phyloP scores from a whole-genome alignment of 1,140 invertebrate genomes.

The Zaprionus africanus region DNA sequence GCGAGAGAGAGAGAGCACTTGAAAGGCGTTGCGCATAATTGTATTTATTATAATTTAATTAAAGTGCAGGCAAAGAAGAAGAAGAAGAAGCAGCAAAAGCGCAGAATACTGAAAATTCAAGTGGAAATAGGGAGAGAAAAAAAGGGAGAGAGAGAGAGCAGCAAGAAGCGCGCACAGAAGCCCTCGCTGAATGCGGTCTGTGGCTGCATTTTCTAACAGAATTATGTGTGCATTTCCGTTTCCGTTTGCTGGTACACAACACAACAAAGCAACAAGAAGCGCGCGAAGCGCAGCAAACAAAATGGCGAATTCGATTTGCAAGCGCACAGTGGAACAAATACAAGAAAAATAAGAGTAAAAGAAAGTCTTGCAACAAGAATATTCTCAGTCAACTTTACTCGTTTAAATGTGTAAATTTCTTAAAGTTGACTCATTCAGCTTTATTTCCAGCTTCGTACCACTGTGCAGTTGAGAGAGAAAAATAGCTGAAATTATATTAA shows the following conservation, averaged over 20 bases:
- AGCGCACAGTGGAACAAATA: constrained; percentile 27
- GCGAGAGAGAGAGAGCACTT: background rate
- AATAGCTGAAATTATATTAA: constrained; percentile 51
- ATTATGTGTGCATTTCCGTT: constrained; percentile 76
- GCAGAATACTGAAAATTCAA: background rate
- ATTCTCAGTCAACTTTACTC: no score
- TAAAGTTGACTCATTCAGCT: no score
- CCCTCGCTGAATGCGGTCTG: constrained; percentile 2
- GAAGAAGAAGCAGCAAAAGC: background rate
- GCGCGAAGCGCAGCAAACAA: constrained; percentile 37
- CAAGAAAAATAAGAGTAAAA: background rate
- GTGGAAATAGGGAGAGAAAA: background rate
- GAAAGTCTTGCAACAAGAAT: background rate
- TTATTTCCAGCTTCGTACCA: background rate
- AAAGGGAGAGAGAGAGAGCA: background rate
- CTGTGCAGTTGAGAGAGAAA: constrained; percentile 35
- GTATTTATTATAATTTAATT: constrained; percentile 74
- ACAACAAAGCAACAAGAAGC: constrained; percentile 49
- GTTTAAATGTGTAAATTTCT: no score
- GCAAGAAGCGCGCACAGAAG: background rate
- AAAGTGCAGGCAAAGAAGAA: constrained; percentile 41
- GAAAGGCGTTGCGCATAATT: constrained; percentile 42
- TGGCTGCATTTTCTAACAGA: constrained; percentile 56
- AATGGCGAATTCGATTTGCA: constrained; percentile 46
- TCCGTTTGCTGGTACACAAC: constrained; percentile 61